Evolutionary conservation across 2,888 invertebrate genomes (phyloP), one percentile per base, ranked within the genome.

Genomic region (Xanthia togata): DNA sequence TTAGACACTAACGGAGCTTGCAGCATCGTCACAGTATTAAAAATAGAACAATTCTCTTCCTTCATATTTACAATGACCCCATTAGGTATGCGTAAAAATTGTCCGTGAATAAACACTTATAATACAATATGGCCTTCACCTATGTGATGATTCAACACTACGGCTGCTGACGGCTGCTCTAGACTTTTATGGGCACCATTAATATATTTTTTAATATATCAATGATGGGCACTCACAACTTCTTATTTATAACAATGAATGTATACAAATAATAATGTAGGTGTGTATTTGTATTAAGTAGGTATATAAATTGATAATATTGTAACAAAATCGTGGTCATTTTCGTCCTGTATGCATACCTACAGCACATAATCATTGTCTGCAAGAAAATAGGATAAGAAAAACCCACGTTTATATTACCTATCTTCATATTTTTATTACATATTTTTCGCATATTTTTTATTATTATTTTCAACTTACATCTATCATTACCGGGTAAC

Each of bases 61-160:
- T 12, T 67, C 2, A 11, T 41, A 57, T 79, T 59, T 55, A 76
- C 26, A 55, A 73, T 38, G 23, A 62, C 31, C 12, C 57, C 20
- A 38, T 38, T 38, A 55, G 41, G 38, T 50, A 68, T 68, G 9
- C 14, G 17, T 81, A 26, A 60, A 38, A n/a, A 70, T 20, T 2
- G 11, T 55, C 63, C 9, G 11, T 59, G 6, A 64, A 50, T 26
- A 68, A 67, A 67, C 20, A 63, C 35, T 12, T 17, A 12, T 63
- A 73, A 50, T 73, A 17, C 17, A 4, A 9, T 35, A 41, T 59
- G 84, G 53, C 90, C 91, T 90, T 89, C 79, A 78, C 31, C 84
- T 83, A 90, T 88, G 76, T 74, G 81, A 84, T 90, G 90, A 89
- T 84, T 91, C 89, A 89, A 75, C 69, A 57, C 6, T 60, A 67